Evolutionary conservation across 53 echinoderm and acorn worm species (phyloP), one percentile per base, ranked within the genome.

Genomic region (Crossaster papposus): DNA sequence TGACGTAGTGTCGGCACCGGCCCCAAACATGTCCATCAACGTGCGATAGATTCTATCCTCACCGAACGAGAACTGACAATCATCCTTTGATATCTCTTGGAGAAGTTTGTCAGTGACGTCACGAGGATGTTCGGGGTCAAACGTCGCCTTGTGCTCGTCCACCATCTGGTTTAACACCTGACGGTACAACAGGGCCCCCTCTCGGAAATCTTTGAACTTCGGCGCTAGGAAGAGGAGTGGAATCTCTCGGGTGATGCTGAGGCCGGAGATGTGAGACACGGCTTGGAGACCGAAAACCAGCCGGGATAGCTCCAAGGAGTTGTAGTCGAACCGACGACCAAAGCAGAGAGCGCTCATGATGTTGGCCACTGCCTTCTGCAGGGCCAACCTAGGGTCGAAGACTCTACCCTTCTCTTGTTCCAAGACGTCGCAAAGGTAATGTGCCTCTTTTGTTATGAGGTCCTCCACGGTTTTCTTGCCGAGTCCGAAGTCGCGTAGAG

Each of bases 311-410:
- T 87, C 87, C 26, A 38, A 31, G 22, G 87, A 87, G 4, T 29
- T 15, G 68, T 90, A 90, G 74, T 77, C 83, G 51, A 83, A 90
- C 11, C 90, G 17, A 8, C 80, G 58, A n/a, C 90, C 90, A 65
- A 90, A 90, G 58, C 82, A 75, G 15, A 90, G 77, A 29, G 81
- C 30, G 36, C 90, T 83, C 62, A 90, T 90, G 55, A 90, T 83
- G 65, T 90, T 90, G 36, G 90, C 83, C 29, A 77, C 77, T 30
- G 90, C 83, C 75, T 76, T 90, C 32, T 90, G 82, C 50, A 54
- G 64, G 44, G 76, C 53, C n/a, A n/a, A n/a, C 14, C 83, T 55
- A 0, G 83, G 77, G 30, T 90, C 90, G 83, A 75, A 90, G 55
- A 30, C 31, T 32, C 1, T 33, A 14, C 75, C 75, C 13, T 51